Base-by-base conservation (phyloP, 2,888 invertebrate genomes). In the Anthophora plumipes region DNA sequence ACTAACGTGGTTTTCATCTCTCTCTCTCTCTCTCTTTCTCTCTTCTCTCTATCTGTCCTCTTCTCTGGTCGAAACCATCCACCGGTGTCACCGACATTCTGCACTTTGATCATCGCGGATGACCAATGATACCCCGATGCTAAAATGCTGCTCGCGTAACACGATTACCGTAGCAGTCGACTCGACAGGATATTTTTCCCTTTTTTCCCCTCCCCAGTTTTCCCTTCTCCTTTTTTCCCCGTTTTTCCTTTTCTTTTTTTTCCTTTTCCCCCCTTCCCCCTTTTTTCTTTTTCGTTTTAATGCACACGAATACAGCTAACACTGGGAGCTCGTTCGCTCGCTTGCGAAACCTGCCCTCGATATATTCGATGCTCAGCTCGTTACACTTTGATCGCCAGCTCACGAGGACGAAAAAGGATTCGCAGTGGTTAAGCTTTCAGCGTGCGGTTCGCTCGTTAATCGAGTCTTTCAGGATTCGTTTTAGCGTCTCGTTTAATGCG, bases 1-100 rank as follows among this genome's bases (percentile, higher is more conserved):
- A 82, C 83, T 88, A 89, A 89, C 84, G 68, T 84, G 68, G 85
- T 89, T 89, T 88, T 78, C 90, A 69, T 73, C 85, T 66, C 57
- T 61, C 83, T 74, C 76, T 75, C 61, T 66, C 52, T 20, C 48
- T 66, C 69, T 67, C 72, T 55, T 48, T 54, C 59, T 64, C 68
- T 41, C 73, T n/a, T 48, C 37, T 39, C 54, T 48, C 80, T 25
- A 67, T 57, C 41, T 1, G 39, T 41, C 68, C 25, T 17, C 61
- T 0, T 7, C 22, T 50, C 22, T 12, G 20, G 4, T 22, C 63
- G 73, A 22, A 77, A 82, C 73, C 79, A 41, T 77, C 55, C 76
- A 73, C 69, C 80, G 69, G 81, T 81, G 85, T 81, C 82, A 80
- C 77, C 71, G 80, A 68, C 73, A 83, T 75, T 76, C 84, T 71